Base-by-base conservation (phyloP, 1,140 invertebrate species). In the Drosophila nebulosa region DNA sequence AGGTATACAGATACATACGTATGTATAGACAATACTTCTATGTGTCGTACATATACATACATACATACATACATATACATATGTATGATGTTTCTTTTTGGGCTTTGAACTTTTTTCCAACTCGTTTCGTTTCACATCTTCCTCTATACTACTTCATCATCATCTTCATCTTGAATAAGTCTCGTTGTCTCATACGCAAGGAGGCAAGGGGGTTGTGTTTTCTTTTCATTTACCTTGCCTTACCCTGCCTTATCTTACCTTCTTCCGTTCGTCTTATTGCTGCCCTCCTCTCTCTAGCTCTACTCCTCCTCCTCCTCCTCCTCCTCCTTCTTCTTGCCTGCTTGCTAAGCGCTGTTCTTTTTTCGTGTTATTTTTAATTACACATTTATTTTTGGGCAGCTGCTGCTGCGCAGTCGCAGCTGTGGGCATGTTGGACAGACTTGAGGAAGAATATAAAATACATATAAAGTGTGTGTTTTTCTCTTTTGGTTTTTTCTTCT, bases 351-450 rank as follows among this genome's bases (percentile, higher is more conserved):
- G 30, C 57, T 64, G 26, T 39, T 60, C 36, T 12, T 51, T 46
- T 58, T 51, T 60, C 46, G 69, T 74, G 52, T 80, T 80, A 77
- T 86, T 85, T 85, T 86, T 85, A 86, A 85, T 85, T 86, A 80
- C 81, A 85, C 63, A 46, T 60, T 74, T 74, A 74, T 74, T 68
- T 74, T 74, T 74, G 73, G 71, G 63, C 72, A 78, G 78, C 79
- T 68, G 76, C 76, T 74, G 75, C 74, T 84, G 79, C 79, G 80
- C 81, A 77, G 78, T 69, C 81, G 81, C 81, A 88, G 83, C 80
- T 85, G 79, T 46, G 39, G 39, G 18, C 39, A 21, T 46, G 39
- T 46, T 46, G 36, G 32, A 12, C 5, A 3, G 39, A 46, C 39
- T 21, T 46, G 39, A 18, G 39, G 7, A 46, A 46, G 39, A 46